Conservation (phyloP, 2,113 vertebrate species). For the Ptychochromis oligacanthus region DNA sequence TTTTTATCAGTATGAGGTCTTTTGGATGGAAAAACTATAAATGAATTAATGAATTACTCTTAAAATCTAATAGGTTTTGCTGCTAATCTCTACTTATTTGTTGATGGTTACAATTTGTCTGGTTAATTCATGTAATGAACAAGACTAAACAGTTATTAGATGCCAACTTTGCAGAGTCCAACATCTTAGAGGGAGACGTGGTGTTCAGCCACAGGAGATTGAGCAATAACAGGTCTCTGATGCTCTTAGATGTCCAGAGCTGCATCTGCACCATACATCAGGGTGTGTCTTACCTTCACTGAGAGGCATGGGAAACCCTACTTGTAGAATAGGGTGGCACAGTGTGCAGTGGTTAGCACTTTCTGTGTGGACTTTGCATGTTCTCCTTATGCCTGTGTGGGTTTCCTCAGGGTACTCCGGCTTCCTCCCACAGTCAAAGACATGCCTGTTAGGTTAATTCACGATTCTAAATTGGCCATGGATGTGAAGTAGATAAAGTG, state of each 20-base stretch:
- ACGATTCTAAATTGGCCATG: background rate
- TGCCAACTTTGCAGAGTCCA: too few species aligned
- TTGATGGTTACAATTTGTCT: background rate
- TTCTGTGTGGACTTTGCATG: too few species aligned
- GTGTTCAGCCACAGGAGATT: too few species aligned
- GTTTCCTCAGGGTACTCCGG: too few species aligned
- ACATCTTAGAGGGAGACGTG: too few species aligned
- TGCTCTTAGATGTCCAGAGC: too few species aligned
- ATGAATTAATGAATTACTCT: background rate
- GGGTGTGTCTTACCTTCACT: background rate
- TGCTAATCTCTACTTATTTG: fast-evolving
- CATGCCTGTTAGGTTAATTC: too few species aligned
- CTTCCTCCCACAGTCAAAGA: too few species aligned
- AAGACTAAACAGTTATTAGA: too few species aligned
- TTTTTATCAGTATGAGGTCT: background rate
- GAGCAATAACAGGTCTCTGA: too few species aligned
- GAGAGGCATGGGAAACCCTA: background rate
- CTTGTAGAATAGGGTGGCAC: fast-evolving
- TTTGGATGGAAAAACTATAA: too few species aligned
- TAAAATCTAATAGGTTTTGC: background rate
- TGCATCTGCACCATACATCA: background rate
- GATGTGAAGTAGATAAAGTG: background rate
- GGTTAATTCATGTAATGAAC: background rate
- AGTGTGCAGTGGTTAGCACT: background rate
- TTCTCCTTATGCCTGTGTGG: too few species aligned